Evolutionary conservation across 2,113 vertebrate genomes (phyloP).

Genomic region (Alethe diademata): DNA sequence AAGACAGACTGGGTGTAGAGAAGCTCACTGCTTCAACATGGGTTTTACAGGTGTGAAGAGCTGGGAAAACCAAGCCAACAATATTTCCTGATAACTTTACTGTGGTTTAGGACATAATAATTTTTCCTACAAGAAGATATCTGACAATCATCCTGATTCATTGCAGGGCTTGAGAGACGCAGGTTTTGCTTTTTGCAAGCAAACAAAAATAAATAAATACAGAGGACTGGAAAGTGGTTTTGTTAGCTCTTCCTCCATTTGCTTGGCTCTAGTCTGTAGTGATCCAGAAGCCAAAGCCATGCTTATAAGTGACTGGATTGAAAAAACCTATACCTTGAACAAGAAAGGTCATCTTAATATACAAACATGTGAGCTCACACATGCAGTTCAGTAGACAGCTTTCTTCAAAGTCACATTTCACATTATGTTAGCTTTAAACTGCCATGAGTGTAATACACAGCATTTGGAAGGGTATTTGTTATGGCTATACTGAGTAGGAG

Average conservation of each 20-base stretch:
- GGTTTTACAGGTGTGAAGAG: background rate
- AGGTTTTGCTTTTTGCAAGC: background rate
- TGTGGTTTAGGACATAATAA: background rate
- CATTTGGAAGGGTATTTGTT: background rate
- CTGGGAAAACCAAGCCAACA: background rate
- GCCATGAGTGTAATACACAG: fast-evolving
- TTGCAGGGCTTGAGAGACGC: background rate
- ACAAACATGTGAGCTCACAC: background rate
- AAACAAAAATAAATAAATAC: background rate
- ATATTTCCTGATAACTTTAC: background rate
- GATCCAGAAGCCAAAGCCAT: background rate
- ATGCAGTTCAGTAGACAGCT: background rate
- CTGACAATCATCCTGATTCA: background rate
- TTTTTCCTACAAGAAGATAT: background rate
- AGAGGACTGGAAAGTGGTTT: background rate
- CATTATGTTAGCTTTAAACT: background rate
- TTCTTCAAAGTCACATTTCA: background rate
- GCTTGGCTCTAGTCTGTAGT: background rate
- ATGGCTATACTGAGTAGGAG: background rate
- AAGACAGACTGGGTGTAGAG: background rate
- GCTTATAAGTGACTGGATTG: background rate
- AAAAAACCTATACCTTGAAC: background rate
- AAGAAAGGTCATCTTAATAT: background rate
- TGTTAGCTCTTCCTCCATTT: background rate
- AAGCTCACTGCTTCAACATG: background rate